Base-by-base conservation (phyloP, 2,888 invertebrate genomes). In the Zelleria hepariella region DNA sequence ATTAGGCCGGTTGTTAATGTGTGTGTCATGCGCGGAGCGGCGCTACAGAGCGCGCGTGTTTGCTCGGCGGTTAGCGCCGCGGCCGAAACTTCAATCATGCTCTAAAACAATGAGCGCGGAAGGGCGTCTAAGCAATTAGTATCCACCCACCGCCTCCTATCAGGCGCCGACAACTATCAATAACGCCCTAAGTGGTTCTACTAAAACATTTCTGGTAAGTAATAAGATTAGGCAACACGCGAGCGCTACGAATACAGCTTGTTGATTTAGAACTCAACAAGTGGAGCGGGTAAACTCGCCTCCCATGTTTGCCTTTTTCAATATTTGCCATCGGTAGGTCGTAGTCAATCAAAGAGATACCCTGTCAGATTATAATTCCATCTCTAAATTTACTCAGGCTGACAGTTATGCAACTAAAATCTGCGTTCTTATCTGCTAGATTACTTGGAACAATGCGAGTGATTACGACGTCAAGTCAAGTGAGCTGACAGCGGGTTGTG, bases 71-170 rank as follows among this genome's bases (percentile, higher is more conserved):
- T 88, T 87, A 88, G 88, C 79, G 73, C 60, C 70, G 70, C 79
- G 82, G 80, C 79, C 84, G 78, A 79, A 82, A 84, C 86, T 85
- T 87, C 86, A 86, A 87, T 88, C 86, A 87, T 87, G 80, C 86
- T 86, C 86, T 86, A 86, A 87, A 87, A 88, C 87, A 86, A 88
- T 88, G 82, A 87, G 83, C 86, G 63, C 81, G 79, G 77, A 81
- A 84, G 82, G 84, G 86, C 80, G 83, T 84, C 81, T 86, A 73
- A 68, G 68, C 80, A 88, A 88, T 88, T 88, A 87, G 81, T 86
- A 78, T 78, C 83, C 83, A 80, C 86, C 86, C 79, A 87, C 85
- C 70, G 73, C 74, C 77, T 77, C 80, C 73, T 78, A 79, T 78
- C 73, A 79, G 76, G 77, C 76, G 76, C 80, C 85, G 82, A 74